Percentiles rank a stretch among this genome's conserved stretches.
Conservation (phyloP, 2,113 vertebrate species). For the Tetrax tetrax region DNA sequence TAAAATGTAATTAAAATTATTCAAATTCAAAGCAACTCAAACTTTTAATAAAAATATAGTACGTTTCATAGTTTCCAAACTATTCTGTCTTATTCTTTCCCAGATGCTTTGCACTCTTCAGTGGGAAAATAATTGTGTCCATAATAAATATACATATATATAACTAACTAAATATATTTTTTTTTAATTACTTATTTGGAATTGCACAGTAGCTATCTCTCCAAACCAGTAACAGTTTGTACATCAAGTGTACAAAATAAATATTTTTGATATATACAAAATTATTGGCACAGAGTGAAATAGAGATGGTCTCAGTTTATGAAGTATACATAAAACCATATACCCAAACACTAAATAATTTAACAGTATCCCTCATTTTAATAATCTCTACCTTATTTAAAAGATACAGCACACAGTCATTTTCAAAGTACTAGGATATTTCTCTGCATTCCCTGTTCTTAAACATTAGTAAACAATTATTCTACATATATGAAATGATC, state of each 20-base stretch:
- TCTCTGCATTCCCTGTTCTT: not conserved
- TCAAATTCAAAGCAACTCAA: not conserved
- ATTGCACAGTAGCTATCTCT: not conserved
- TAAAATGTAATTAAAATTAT: not conserved
- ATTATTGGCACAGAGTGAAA: not conserved
- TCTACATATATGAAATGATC: not conserved
- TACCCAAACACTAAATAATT: not conserved
- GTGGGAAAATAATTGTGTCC: not conserved
- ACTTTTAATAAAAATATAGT: not conserved
- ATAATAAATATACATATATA: not conserved
- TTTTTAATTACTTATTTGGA: not conserved
- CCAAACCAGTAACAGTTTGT: not conserved
- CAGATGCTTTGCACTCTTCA: not conserved
- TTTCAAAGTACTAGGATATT: not conserved
- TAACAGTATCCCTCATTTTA: not conserved
- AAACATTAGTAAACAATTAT: not conserved
- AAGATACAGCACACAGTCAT: not conserved
- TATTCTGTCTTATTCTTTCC: not conserved
- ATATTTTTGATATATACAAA: not conserved
- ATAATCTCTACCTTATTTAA: not conserved
- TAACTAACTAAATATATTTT: not conserved
- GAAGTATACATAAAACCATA: not conserved
- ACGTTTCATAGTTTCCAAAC: not conserved
- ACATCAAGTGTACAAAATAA: not conserved
- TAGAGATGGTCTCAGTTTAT: not conserved